phyloP scores from a whole-genome alignment of 2,113 vertebrate species.

The Bostrychus sinensis region DNA sequence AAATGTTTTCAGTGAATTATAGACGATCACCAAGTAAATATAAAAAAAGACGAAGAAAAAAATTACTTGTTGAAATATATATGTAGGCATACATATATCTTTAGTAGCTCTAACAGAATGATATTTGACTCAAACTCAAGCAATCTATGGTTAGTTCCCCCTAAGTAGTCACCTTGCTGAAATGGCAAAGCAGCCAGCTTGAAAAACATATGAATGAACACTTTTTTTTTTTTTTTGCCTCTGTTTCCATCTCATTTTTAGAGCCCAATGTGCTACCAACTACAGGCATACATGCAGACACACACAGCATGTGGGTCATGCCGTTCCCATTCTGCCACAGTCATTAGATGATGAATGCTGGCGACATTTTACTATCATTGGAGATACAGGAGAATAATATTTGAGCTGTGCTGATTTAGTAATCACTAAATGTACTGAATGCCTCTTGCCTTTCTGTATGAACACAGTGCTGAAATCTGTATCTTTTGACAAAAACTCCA shows the following conservation, averaged over 20 bases:
- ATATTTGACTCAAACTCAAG: too few species aligned
- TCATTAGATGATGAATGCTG: slow-evolving; percentile 16
- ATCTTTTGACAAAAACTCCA: too few species aligned
- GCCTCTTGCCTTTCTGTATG: neutral
- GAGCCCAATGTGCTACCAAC: slow-evolving; percentile 11
- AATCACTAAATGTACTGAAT: neutral
- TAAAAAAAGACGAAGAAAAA: too few species aligned
- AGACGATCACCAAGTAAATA: too few species aligned
- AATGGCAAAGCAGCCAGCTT: slow-evolving; percentile 12
- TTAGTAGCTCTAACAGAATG: too few species aligned
- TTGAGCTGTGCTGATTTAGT: slow-evolving; percentile 9
- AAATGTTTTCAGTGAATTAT: too few species aligned
- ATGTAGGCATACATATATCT: too few species aligned
- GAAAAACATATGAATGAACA: slow-evolving; percentile 21
- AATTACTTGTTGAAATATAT: too few species aligned
- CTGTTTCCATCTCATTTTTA: slow-evolving; percentile 10
- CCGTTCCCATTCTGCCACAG: slow-evolving; percentile 21
- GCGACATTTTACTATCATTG: slow-evolving; percentile 7
- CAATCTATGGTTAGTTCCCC: neutral
- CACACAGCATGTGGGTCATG: slow-evolving; percentile 24
- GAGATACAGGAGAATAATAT: neutral
- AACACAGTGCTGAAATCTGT: too few species aligned
- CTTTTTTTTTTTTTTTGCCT: slow-evolving; percentile 19
- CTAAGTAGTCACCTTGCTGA: slow-evolving; percentile 4
- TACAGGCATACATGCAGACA: slow-evolving; percentile 1